Evolutionary conservation across 2,888 invertebrate species (phyloP), one percentile per base, ranked within the genome.

Genomic region (Galeruca laticollis): DNA sequence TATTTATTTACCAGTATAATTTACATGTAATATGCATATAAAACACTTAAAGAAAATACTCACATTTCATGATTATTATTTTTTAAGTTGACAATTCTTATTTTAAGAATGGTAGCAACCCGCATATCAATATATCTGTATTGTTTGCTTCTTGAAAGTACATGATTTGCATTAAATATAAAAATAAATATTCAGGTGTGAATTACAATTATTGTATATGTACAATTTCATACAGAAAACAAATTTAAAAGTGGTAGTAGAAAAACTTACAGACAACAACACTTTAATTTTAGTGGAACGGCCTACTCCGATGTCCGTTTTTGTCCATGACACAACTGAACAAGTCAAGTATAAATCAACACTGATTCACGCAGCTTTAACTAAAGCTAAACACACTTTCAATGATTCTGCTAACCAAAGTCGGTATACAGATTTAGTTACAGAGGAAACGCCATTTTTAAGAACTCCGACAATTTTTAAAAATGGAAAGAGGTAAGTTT

Each of bases 391-490:
- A 65, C 86, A 87, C 71, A 85, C 83, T 1, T 90, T 85, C 88
- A 87, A 76, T 84, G 87, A 79, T 20, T 73, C 76, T 26, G 40
- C 73, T n/a, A 68, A 86, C 86, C 26, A 31, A 6, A 86, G 71
- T 86, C 85, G 71, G 87, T 43, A 37, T 43, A 71, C 68, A n/a
- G 72, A 87, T 84, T 65, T 85, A 86, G 64, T 73, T 40, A 82
- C 80, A 6, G 89, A 90, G 75, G 87, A 88, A 6, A 89, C 89
- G 0, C 91, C 91, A 0, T 91, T 91, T 78, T 86, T 91, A 51
- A 89, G 89, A 70, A 90, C 90, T 0, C 90, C 90, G 0, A 88
- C 88, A 26, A 77, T 82, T 31, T 52, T 68, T 15, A 73, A 66
- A 68, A 52, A 65, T 73, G 78, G 59, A 6, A 72, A 74, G 61